Evolutionary conservation across 2,113 vertebrate genomes (phyloP).

Genomic region (Chrysemys picta): DNA sequence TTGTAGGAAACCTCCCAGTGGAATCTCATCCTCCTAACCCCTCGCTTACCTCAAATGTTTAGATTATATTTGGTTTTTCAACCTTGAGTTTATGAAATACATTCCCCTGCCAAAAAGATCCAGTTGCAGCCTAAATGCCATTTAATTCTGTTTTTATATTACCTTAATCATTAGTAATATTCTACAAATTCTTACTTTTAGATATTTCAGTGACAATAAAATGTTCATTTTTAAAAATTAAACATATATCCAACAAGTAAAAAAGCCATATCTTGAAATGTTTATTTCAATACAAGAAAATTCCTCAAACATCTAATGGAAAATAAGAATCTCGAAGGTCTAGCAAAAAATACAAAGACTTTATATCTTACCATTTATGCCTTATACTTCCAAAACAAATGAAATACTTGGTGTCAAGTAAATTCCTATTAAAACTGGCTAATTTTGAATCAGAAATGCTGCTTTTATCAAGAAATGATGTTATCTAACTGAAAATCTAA

Average conservation of each 20-base stretch:
- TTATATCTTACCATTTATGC: background rate
- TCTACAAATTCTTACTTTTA: conserved; percentile 19
- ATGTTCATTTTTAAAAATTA: conserved; percentile 20
- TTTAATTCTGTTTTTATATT: conserved; percentile 24
- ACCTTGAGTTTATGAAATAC: too few species aligned
- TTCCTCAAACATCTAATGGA: background rate
- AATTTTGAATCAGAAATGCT: background rate
- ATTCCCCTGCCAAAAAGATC: too few species aligned
- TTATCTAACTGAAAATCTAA: background rate
- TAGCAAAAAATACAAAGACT: too few species aligned
- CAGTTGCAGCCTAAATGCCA: background rate
- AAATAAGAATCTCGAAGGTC: too few species aligned
- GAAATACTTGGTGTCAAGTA: background rate
- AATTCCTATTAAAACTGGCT: background rate
- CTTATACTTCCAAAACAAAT: background rate
- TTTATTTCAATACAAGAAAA: background rate
- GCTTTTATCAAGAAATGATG: background rate
- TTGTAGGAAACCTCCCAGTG: too few species aligned
- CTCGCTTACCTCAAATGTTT: too few species aligned
- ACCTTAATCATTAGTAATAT: background rate
- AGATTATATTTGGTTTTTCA: too few species aligned
- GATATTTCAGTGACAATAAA: background rate
- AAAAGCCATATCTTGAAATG: background rate
- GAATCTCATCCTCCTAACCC: too few species aligned
- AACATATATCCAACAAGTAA: background rate